Base-by-base conservation (phyloP, 1,140 invertebrate species). In the Bombus haemorrhoidalis region DNA sequence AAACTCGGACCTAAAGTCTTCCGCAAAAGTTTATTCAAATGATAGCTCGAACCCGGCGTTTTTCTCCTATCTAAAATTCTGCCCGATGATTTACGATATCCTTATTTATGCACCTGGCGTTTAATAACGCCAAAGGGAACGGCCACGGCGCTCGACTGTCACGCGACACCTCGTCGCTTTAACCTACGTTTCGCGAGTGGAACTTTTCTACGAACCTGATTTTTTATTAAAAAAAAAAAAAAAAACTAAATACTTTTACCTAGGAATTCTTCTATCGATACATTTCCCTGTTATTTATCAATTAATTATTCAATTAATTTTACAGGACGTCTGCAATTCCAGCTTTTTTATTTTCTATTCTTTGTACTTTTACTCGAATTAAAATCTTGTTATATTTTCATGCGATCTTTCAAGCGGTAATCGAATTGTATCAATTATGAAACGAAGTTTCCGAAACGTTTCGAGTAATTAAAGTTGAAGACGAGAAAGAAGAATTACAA, bases 41-140 rank as follows among this genome's bases (percentile, higher is more conserved):
- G 83, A 85, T 85, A 80, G 25, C 83, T 59, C 66, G 77, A 72
- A 85, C 39, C 66, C 77, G 39, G 66, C 83, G 73, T 62, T 85
- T 85, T 80, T 72, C 77, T 73, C 78, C 76, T 80, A 85, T 85
- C 83, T 85, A 53, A 80, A 85, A 71, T 69, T 80, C 83, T 37
- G 57, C 76, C 41, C 57, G 83, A 85, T 85, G 83, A 85, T 85
- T 85, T 85, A 85, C 83, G 83, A 85, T 64, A 85, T 85, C 83
- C 83, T 85, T 85, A 85, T 85, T 85, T 85, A 85, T 85, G 83
- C 83, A 59, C 39, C 68, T 72, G 71, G 77, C 83, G 47, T 85
- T 85, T 85, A 85, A 85, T 85, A 85, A 85, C 77, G 83, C 64
- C n/a, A 68, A 64, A 80, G 76, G 77, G 83, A 85, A 85, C 68